phyloP scores from a whole-genome alignment of 1,140 invertebrate genomes.

The Ceratitis capitata region DNA sequence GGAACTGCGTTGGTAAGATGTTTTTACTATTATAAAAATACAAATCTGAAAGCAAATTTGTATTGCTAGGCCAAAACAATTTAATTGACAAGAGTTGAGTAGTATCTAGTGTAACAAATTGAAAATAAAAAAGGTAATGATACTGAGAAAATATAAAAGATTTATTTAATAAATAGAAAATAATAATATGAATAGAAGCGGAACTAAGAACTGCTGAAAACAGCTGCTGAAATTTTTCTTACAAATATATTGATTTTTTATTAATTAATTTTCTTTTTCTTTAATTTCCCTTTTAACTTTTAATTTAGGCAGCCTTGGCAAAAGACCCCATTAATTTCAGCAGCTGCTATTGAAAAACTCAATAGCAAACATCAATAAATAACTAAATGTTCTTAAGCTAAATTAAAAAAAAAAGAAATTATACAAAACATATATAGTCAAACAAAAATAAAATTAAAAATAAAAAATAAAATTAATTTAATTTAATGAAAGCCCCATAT shows the following conservation, averaged over 20 bases:
- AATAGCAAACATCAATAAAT: not conserved
- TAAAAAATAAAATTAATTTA: not conserved
- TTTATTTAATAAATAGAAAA: not conserved
- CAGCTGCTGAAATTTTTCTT: not conserved
- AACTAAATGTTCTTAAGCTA: not conserved
- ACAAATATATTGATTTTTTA: not conserved
- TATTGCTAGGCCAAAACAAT: constrained; percentile 12
- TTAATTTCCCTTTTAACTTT: not conserved
- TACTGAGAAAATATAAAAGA: not conserved
- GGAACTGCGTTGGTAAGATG: not conserved
- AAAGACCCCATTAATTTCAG: too few species aligned
- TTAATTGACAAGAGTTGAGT: not conserved
- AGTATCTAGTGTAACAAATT: not conserved
- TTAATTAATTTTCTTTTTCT: not conserved
- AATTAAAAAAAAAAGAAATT: not conserved
- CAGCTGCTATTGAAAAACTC: too few species aligned
- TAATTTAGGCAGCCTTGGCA: not conserved
- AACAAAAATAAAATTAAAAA: not conserved
- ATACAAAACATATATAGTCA: not conserved
- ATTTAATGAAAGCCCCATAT: not conserved
- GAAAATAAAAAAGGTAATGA: not conserved
- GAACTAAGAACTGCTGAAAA: not conserved
- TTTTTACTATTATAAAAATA: too few species aligned
- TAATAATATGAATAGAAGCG: not conserved
- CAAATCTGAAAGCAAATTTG: not conserved